These are phyloP conservation scores for Actinernus sp. DNA, from an alignment of 92 coral and sea anemone species.

Conservation along the genomic window DNA sequence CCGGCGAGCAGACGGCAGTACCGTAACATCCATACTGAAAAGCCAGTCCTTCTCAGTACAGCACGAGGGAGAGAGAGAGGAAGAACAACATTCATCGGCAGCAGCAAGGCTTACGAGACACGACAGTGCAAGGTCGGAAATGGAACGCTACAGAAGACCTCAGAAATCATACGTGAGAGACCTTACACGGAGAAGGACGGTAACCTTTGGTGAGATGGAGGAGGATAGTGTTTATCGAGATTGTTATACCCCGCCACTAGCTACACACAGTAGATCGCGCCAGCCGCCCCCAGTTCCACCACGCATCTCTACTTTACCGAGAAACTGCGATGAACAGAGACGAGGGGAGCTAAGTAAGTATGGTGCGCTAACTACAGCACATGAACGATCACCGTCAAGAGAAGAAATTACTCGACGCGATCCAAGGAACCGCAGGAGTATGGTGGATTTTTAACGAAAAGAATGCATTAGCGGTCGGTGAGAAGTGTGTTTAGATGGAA, in stretches of 20 bases:
- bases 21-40: slow-evolving; percentile 35
- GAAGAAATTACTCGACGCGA: background rate
- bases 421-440: background rate
- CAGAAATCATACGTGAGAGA: slow-evolving; percentile 51
- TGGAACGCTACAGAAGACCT: slow-evolving; percentile 40
- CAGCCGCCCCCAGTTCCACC: slow-evolving; percentile 16
- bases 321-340: background rate
- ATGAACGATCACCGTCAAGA: background rate
- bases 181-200: slow-evolving; percentile 72
- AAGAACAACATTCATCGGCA: background rate
- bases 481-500: background rate
- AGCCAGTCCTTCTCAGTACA: slow-evolving; percentile 57
- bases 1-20: slow-evolving; percentile 10
- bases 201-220: slow-evolving; percentile 85
- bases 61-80: slow-evolving; percentile 5
- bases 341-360: too few species aligned
- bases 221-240: slow-evolving; percentile 11
- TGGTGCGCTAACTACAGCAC: slow-evolving; percentile 10
- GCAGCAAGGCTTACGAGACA: background rate
- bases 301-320: background rate
- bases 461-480: background rate
- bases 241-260: background rate
- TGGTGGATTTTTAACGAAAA: slow-evolving; percentile 3
- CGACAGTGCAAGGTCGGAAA: slow-evolving; percentile 20
- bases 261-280: background rate